phyloP scores from a whole-genome alignment of 2,888 invertebrate genomes.

The Rhingia rostrata region DNA sequence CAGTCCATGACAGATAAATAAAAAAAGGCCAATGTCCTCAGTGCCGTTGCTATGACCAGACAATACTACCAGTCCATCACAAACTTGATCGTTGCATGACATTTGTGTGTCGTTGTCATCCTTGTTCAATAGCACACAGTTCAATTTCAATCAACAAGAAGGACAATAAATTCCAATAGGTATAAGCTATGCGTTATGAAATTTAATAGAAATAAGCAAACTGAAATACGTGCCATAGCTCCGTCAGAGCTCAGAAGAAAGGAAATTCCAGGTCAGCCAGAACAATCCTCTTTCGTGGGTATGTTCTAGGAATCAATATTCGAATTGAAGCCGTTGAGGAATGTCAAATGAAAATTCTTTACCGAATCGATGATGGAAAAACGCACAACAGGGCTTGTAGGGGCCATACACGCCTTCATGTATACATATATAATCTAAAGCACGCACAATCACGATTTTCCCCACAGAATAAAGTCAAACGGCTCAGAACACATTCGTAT shows the following conservation, averaged over 20 bases:
- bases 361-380: neutral
- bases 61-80: too few species aligned
- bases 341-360: constrained; percentile 39
- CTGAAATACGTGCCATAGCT: constrained; percentile 58
- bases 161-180: constrained; percentile 67
- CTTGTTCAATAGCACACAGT: constrained; percentile 44
- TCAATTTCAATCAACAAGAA: constrained; percentile 47
- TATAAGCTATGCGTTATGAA: constrained; percentile 71
- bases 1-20: constrained; percentile 1
- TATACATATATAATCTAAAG: neutral
- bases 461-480: neutral
- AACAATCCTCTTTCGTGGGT: neutral
- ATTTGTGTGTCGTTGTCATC: constrained; percentile 39
- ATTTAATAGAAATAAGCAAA: constrained; percentile 54
- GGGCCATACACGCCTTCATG: too few species aligned
- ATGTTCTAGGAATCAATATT: constrained; percentile 40
- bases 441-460: neutral
- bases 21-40: constrained; percentile 44
- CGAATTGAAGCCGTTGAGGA: constrained; percentile 49
- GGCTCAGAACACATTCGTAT: too few species aligned
- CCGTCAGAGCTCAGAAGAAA: neutral
- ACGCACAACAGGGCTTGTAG: too few species aligned
- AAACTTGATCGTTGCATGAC: neutral
- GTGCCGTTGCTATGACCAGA: neutral
- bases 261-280: constrained; percentile 35